phyloP scores from a whole-genome alignment of 1,140 invertebrate species.

The Hydropsyche tenuis region DNA sequence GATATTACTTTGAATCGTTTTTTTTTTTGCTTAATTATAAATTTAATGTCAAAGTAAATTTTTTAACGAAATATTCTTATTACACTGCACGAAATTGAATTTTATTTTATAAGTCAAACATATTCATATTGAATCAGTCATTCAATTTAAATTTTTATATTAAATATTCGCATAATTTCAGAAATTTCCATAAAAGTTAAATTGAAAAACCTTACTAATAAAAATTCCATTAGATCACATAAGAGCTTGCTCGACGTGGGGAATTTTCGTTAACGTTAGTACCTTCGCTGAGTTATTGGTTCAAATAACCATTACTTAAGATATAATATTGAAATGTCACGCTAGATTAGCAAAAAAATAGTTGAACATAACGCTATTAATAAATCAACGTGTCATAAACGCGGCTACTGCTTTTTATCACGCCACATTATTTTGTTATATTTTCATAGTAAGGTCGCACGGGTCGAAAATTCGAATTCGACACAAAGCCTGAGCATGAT shows the following conservation, averaged over 20 bases:
- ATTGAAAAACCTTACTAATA: not conserved
- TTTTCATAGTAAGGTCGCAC: not conserved
- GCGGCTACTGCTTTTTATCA: constrained; percentile 19
- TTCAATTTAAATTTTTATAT: no score
- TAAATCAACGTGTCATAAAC: constrained; percentile 30
- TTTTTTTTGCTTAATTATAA: no score
- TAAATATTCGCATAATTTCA: no score
- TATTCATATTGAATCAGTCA: no score
- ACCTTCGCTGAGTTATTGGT: not conserved
- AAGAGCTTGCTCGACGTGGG: not conserved
- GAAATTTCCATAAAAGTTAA: no score
- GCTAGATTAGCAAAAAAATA: constrained; percentile 27
- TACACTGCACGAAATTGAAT: no score
- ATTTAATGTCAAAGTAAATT: no score
- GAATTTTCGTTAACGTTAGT: not conserved
- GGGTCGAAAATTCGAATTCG: not conserved
- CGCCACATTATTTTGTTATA: constrained; percentile 4
- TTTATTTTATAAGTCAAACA: no score
- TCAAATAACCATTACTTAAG: constrained; percentile 19
- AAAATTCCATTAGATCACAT: not conserved
- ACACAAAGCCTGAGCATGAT: not conserved
- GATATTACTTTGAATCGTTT: no score
- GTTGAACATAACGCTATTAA: constrained; percentile 18
- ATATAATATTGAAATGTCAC: constrained; percentile 27
- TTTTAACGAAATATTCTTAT: no score